Conservation (phyloP, 2,797 vertebrate genomes). For the Rhincodon typus region DNA sequence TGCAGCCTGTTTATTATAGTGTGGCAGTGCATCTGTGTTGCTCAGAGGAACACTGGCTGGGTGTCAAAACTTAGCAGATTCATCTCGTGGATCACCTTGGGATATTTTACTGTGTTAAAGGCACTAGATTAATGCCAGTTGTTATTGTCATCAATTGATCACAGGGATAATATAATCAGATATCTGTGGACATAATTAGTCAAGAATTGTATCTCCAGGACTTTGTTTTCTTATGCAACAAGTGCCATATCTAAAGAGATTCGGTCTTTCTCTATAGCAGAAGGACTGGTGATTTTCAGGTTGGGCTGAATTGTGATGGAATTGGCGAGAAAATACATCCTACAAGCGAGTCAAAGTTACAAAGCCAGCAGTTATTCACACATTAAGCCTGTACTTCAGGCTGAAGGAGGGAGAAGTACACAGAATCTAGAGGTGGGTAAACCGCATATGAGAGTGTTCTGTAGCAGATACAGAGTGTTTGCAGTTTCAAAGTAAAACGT, state of each 20-base stretch:
- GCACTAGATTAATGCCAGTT: neutral
- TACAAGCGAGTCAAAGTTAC: neutral
- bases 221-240: neutral
- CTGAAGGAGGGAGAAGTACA: neutral
- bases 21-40: neutral
- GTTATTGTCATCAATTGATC: neutral
- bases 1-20: neutral
- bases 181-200: neutral
- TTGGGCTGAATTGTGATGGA: neutral
- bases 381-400: neutral
- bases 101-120: neutral
- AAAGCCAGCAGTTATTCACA: neutral
- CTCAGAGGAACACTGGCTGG: neutral
- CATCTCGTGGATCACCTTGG: neutral
- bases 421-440: neutral
- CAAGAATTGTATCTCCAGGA: neutral
- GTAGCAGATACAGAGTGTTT: neutral
- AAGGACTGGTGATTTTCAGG: neutral
- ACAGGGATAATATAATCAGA: neutral
- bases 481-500: neutral
- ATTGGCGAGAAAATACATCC: neutral
- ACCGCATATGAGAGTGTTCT: neutral
- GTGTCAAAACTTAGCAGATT: neutral
- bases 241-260: neutral
- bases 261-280: neutral